Percentiles rank a stretch among this genome's conserved stretches.
These are phyloP conservation scores for Chionodraco myersi DNA, from an alignment of 2,113 vertebrate genomes.

Conservation along the genomic window DNA sequence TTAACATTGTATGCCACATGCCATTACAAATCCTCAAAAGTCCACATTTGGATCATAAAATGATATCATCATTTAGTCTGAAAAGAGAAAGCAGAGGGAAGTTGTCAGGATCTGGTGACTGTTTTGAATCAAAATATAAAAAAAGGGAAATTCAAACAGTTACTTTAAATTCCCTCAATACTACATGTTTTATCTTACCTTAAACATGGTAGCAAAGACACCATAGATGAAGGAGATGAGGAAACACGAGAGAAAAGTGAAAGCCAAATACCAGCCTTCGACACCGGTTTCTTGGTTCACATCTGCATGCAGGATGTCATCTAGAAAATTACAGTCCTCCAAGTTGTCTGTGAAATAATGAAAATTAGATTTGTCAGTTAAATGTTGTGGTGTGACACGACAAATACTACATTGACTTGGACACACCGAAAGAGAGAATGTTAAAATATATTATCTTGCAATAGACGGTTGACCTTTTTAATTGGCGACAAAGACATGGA, in stretches of 20 bases:
- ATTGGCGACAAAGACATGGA: not conserved
- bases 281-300: conserved; percentile 44
- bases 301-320: conserved; percentile 43
- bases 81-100: conserved; percentile 12
- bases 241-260: conserved; percentile 73
- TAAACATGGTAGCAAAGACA: conserved; percentile 68
- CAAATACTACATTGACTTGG: not conserved
- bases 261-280: conserved; percentile 72
- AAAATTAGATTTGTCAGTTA: not conserved
- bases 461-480: not conserved
- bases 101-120: not conserved
- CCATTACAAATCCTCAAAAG: not conserved
- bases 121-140: not conserved
- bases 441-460: not conserved
- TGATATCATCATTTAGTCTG: conserved; percentile 55
- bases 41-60: not conserved
- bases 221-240: conserved; percentile 71
- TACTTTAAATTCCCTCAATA: not conserved
- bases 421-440: not conserved
- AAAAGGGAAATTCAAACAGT: not conserved
- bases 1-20: not conserved
- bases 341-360: conserved; percentile 43
- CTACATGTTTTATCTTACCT: conserved; percentile 59
- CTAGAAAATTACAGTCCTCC: conserved; percentile 47
- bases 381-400: not conserved